Evolutionary conservation across 1,140 invertebrate genomes (phyloP), one percentile per base, ranked within the genome.

Genomic region (Panagrolaimus sp.): DNA sequence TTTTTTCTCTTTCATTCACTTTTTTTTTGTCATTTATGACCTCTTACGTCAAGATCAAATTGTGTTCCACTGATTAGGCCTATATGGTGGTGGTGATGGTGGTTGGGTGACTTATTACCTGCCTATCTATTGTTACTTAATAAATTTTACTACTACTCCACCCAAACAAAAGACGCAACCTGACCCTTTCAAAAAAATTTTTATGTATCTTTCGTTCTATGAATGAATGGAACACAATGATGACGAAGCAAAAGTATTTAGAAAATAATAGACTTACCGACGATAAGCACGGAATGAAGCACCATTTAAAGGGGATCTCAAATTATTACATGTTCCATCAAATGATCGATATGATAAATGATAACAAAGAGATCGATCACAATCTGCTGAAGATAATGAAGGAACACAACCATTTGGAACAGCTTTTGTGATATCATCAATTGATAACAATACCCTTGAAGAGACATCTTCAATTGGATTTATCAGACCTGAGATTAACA

Each of bases 401-500:
- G 81, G 82, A 26, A 83, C 82, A 76, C 81, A 82, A 44, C 80
- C 82, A 38, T 68, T 73, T 12, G 75, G 65, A 21, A 83, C 81
- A 48, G 74, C 63, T 55, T 76, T 46, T 7, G 82, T 81, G 44
- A 81, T 76, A 45, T 81, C 79, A 64, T 83, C 82, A 21, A 81
- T 70, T 5, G 82, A 83, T 10, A 81, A 55, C 45, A 76, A 63
- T 1, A 70, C 68, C 24, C 79, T 63, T 0, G 69, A 68, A 17
- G 71, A 72, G 43, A 73, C 63, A 48, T 81, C 79, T 63, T 81
- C 79, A 7, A 82, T 70, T 8, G 82, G 70, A 48, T 83, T 79
- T n/a, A 81, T 63, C 15, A 81, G 67, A 10, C 73, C 72, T 14
- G 68, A 67, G 5, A 32, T 46, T 12, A 62, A 17, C 32, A 77